Percentiles rank a stretch among this genome's conserved stretches.
phyloP scores from a whole-genome alignment of 2,888 invertebrate species.

The Folsomia manolachei region DNA sequence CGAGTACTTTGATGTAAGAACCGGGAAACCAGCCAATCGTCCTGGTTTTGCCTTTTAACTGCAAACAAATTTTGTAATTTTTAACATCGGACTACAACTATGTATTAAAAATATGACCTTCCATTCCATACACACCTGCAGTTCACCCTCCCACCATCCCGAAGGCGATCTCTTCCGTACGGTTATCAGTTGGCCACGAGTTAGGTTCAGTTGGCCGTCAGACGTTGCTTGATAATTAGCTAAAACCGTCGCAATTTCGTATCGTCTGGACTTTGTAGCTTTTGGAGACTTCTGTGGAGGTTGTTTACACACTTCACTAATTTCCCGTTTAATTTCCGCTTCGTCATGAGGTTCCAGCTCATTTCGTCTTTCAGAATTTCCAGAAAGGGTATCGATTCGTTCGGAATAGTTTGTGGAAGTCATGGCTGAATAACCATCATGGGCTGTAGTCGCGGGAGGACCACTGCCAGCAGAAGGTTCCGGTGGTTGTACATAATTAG shows the following conservation, averaged over 20 bases:
- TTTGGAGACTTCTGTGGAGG: conserved; percentile 49
- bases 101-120: no score
- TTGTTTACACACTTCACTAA: conserved; percentile 36
- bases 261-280: conserved; percentile 43
- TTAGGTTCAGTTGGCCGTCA: conserved; percentile 83
- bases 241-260: conserved; percentile 88
- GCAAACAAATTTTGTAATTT: conserved; percentile 28
- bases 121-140: conserved; percentile 81
- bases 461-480: conserved; percentile 52
- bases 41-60: conserved; percentile 73
- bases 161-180: conserved; percentile 95
- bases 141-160: conserved; percentile 99
- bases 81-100: neutral
- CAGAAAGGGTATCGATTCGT: neutral
- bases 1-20: conserved; percentile 55
- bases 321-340: conserved; percentile 50
- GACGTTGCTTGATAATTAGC: conserved; percentile 83
- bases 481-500: conserved; percentile 85
- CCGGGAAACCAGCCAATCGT: conserved; percentile 99
- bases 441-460: conserved; percentile 10
- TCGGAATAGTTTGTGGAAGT: conserved; percentile 12
- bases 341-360: conserved; percentile 49
- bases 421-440: conserved; percentile 12
- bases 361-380: conserved; percentile 25
- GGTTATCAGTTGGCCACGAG: conserved; percentile 87